Base-by-base conservation (phyloP, 2,888 invertebrate genomes). In the Helleia helle region DNA sequence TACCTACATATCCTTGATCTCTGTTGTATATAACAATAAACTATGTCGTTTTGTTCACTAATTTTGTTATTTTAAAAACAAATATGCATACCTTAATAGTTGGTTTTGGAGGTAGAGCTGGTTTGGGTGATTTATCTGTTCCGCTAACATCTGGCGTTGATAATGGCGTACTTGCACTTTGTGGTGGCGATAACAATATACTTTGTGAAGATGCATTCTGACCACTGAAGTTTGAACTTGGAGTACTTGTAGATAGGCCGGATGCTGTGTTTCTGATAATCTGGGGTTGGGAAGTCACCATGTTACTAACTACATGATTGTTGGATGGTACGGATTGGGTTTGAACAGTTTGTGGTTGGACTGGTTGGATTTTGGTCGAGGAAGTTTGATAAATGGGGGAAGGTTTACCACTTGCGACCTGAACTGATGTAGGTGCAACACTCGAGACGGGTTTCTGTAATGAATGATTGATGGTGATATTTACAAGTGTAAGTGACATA, bases 371-470 rank as follows among this genome's bases (percentile, higher is more conserved):
- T 80, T 92, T 92, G 57, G 91, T 92, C 57, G 92, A 92, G 42
- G 92, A 91, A 48, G 92, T 92, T 77, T 92, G 92, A 79, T 92
- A 92, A 54, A 93, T 90, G 62, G 91, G 91, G 56, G 92, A 92
- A 46, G 91, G 87, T 72, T 91, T 90, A 56, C 88, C 89, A 52
- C 87, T 80, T 47, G 81, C 71, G 55, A 88, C 88, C 71, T 89
- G 88, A 60, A 92, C 87, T 39, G 91, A 89, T 49, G 91, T 92
- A 48, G 94, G 93, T 51, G 94, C 93, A 48, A 94, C 94, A 74
- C 93, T 94, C 70, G 93, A 94, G 50, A 94, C 91, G 47, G 94
- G 94, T 72, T 94, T 94, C 86, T 94, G 89, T 64, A 88, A 87
- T 76, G 65, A 74, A 73, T 70, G 62, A 72, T 54, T 71, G 81